Conservation (phyloP, 1,140 invertebrate genomes). For the Amyelois transitella region DNA sequence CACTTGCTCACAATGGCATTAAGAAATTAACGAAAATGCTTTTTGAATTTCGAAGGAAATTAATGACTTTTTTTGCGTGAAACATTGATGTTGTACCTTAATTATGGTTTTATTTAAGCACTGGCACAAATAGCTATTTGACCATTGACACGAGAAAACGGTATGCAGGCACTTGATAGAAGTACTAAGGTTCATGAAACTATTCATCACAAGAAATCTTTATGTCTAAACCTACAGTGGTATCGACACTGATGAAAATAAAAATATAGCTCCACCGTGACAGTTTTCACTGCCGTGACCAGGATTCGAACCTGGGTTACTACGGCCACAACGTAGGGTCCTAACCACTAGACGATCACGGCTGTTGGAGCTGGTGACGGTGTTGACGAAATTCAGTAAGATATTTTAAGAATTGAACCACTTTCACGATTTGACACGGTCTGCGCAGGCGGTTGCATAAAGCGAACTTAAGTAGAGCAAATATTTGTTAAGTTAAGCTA, state of each 20-base stretch:
- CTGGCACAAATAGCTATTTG: too few relatives aligned
- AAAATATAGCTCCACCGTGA: constrained; percentile 53
- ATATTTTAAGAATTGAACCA: background rate
- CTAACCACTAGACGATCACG: constrained; percentile 90
- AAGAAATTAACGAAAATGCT: too few relatives aligned
- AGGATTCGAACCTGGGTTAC: constrained; percentile 75
- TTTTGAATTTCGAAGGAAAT: too few relatives aligned
- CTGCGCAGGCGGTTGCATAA: background rate
- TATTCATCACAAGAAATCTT: too few relatives aligned
- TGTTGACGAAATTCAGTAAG: background rate
- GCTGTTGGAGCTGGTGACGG: constrained; percentile 55
- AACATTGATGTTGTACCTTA: too few relatives aligned
- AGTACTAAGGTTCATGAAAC: too few relatives aligned
- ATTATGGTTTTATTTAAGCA: too few relatives aligned
- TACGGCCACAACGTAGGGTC: constrained; percentile 91
- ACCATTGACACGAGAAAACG: too few relatives aligned
- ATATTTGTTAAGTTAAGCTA: background rate
- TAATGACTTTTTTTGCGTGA: too few relatives aligned
- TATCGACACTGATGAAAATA: background rate
- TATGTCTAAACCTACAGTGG: too few relatives aligned
- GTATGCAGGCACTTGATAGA: too few relatives aligned
- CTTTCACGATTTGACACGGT: background rate
- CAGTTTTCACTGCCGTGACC: constrained; percentile 12
- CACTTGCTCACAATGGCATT: too few relatives aligned
- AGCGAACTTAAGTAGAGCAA: background rate